These are phyloP conservation scores for Rhadina sibilatrix DNA, from an alignment of 2,113 vertebrate species.

Conservation along the genomic window DNA sequence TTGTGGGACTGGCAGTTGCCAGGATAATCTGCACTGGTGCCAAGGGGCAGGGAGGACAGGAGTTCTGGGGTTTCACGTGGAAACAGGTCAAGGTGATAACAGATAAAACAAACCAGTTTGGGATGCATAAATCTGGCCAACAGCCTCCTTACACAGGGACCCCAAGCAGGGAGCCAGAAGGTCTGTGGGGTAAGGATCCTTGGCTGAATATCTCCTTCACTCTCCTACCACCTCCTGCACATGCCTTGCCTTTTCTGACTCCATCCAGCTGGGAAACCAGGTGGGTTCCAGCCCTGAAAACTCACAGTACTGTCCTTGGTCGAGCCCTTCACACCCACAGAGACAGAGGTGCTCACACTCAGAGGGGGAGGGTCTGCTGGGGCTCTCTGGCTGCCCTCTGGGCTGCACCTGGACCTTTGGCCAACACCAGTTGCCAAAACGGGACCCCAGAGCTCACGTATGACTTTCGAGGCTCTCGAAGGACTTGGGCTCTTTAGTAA, in stretches of 20 bases:
- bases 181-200: neutral
- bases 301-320: neutral
- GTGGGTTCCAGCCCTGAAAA: constrained; percentile 33
- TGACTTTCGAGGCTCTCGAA: constrained; percentile 20
- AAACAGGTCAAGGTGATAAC: neutral
- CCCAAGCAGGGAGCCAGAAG: neutral
- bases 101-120: neutral
- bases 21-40: neutral
- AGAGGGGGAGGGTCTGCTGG: neutral
- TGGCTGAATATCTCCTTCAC: neutral
- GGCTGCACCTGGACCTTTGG: neutral
- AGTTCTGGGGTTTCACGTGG: neutral
- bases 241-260: neutral
- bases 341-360: neutral
- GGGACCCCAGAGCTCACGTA: neutral
- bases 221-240: neutral
- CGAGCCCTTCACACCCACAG: neutral
- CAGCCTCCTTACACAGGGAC: neutral
- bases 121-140: neutral
- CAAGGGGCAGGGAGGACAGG: neutral
- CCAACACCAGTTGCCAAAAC: neutral
- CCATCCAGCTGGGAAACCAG: constrained; percentile 44
- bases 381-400: neutral
- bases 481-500: constrained; percentile 59
- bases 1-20: neutral